Base-by-base conservation (phyloP, 2,113 vertebrate species). In the Dunckerocampus dactyliophorus region DNA sequence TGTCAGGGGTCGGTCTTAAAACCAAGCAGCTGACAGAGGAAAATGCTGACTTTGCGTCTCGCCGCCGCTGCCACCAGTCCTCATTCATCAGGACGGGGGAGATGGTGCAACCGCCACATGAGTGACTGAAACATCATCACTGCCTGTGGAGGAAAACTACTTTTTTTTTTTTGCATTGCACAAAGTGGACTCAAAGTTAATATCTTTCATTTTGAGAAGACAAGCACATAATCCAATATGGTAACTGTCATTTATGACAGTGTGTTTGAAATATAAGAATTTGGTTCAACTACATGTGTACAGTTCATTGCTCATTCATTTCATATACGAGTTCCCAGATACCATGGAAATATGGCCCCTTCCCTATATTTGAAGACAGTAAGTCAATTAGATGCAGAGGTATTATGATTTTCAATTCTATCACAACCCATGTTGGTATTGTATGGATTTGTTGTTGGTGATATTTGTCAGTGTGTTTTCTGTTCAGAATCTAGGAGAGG, bases 21-120 rank as follows among this genome's bases (percentile, higher is more conserved):
- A 98, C 94, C 83, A 92, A 87, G 28, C 96, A 99, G 86, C 88
- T 99, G 76, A 99, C 95, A 0, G 88, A 97, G 80, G 97, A 99
- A 85, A 99, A 99, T 0, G 65, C 84, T 0, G 97, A 99, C 88
- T 99, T 98, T 0, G 94, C 97, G 62, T 89, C 92, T 0, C 90
- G 96, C 51, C 93, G 94, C 68, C 94, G 92, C 50, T 94, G 91
- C 65, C 96, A 99, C 82, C 93, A 92, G 48, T 96, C 94, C 45
- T 98, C 92, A 0, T 73, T 92, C 20, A 80, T 99, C 83, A 89
- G 84, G 47, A 70, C 77, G 24, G 59, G 86, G 84, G 84, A 55
- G 75, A 90, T 90, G 76, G 88, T 93, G n/a, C 88, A 89, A 72
- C 89, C 87, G 48, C 81, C 75, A 0, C 88, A 89, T 92, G 82